These are phyloP conservation scores for Hemithea aestivaria DNA, from an alignment of 2,888 invertebrate genomes.

Conservation along the genomic window DNA sequence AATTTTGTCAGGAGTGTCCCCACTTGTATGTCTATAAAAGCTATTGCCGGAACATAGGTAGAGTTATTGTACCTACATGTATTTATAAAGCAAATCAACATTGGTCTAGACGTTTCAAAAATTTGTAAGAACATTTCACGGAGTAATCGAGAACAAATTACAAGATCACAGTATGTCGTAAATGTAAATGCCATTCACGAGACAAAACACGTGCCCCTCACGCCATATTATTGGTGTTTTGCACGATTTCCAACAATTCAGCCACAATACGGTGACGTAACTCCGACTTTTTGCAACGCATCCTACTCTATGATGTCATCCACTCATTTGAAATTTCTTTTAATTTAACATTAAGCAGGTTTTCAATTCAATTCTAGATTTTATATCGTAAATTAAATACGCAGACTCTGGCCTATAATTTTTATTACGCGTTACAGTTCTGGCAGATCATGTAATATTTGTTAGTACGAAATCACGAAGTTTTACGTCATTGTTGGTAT, in stretches of 20 bases:
- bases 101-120: too few relatives aligned
- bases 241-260: constrained; percentile 37
- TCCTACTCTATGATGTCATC: constrained; percentile 58
- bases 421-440: too few relatives aligned
- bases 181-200: constrained; percentile 26
- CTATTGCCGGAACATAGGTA: too few relatives aligned
- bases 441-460: too few relatives aligned
- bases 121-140: too few relatives aligned
- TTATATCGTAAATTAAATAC: too few relatives aligned
- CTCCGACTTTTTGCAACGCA: constrained; percentile 44
- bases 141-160: background rate
- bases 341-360: constrained; percentile 4
- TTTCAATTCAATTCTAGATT: constrained; percentile 3
- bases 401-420: too few relatives aligned
- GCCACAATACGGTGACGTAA: constrained; percentile 47
- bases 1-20: too few relatives aligned
- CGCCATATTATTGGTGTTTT: constrained; percentile 31
- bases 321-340: constrained; percentile 13
- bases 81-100: too few relatives aligned
- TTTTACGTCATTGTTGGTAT: constrained; percentile 13
- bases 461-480: constrained; percentile 8
- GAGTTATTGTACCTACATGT: too few relatives aligned
- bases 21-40: too few relatives aligned
- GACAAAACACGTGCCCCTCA: constrained; percentile 38
- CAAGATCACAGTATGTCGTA: background rate